Evolutionary conservation across 1,140 invertebrate species (phyloP).

Genomic region (Caenorhabditis inopinata): DNA sequence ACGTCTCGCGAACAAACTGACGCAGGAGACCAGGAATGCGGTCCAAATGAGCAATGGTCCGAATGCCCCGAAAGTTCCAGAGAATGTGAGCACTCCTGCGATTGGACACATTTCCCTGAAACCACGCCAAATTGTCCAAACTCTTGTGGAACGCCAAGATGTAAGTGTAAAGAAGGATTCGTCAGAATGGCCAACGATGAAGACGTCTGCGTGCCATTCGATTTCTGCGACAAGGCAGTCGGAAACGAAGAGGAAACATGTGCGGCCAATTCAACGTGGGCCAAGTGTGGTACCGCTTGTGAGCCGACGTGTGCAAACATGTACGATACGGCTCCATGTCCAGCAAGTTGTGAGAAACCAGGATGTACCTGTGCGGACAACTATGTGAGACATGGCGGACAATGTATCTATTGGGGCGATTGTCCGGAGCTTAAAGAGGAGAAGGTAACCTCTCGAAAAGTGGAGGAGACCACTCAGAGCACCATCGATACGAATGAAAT

Average conservation of each 20-base stretch:
- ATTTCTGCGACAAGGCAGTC: slow-evolving; percentile 49
- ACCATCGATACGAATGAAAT: background rate
- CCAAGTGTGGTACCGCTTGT: slow-evolving; percentile 64
- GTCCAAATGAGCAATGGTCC: slow-evolving; percentile 57
- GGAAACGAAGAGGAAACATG: slow-evolving; percentile 48
- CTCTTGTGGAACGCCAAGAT: slow-evolving; percentile 57
- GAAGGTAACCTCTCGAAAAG: background rate
- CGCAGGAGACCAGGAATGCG: slow-evolving; percentile 39
- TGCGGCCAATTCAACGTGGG: slow-evolving; percentile 59
- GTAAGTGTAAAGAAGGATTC: slow-evolving; percentile 57
- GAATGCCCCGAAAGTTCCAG: slow-evolving; percentile 58
- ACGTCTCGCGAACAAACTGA: background rate
- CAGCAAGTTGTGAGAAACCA: slow-evolving; percentile 53
- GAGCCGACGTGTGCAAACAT: slow-evolving; percentile 61
- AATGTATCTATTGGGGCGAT: slow-evolving; percentile 61
- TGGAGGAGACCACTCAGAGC: background rate
- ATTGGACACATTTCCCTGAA: slow-evolving; percentile 63
- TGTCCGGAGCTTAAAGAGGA: slow-evolving; percentile 51
- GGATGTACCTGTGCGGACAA: slow-evolving; percentile 65
- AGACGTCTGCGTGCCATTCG: slow-evolving; percentile 57
- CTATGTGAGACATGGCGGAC: slow-evolving; percentile 58
- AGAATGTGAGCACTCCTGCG: slow-evolving; percentile 61
- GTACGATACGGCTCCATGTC: slow-evolving; percentile 64
- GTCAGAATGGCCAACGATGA: slow-evolving; percentile 52
- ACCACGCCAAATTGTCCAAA: slow-evolving; percentile 58